Percentiles rank a stretch among this genome's conserved stretches.
Conservation (phyloP, 2,888 invertebrate genomes). For the Cheiracanthium punctorium region DNA sequence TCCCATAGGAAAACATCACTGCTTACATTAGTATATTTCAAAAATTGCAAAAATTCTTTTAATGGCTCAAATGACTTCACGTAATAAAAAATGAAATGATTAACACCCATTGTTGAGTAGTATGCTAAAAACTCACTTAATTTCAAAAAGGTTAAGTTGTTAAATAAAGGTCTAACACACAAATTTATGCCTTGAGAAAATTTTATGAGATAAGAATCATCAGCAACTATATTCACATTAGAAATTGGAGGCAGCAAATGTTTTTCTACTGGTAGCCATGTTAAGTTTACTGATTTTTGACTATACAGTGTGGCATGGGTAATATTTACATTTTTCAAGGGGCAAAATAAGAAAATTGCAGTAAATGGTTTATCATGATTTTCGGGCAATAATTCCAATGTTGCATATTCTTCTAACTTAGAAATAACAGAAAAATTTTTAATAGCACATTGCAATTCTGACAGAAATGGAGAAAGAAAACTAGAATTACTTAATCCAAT, state of each 20-base stretch:
- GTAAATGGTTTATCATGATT: slow-evolving; percentile 44
- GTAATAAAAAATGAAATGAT: slow-evolving; percentile 62
- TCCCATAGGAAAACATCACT: slow-evolving; percentile 44
- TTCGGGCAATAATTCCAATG: slow-evolving; percentile 40
- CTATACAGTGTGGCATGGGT: slow-evolving; percentile 24
- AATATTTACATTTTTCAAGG: not conserved
- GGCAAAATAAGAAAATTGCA: slow-evolving; percentile 48
- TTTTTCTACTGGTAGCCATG: slow-evolving; percentile 28
- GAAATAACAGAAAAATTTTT: not conserved
- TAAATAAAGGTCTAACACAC: slow-evolving; percentile 62
- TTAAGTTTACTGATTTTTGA: not conserved
- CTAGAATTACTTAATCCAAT: slow-evolving; percentile 19
- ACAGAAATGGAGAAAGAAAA: not conserved
- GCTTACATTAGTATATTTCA: slow-evolving; percentile 31
- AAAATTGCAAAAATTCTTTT: slow-evolving; percentile 27
- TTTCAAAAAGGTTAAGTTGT: slow-evolving; percentile 1
- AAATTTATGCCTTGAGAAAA: not conserved
- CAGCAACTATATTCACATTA: not conserved
- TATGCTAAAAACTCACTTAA: slow-evolving; percentile 56
- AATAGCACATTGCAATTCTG: slow-evolving; percentile 37
- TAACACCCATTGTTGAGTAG: slow-evolving; percentile 47
- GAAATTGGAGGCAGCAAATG: not conserved
- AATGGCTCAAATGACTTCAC: slow-evolving; percentile 27
- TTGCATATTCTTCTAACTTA: slow-evolving; percentile 2
- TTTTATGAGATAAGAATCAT: not conserved